Percentiles rank a stretch among this genome's conserved stretches.
These are phyloP conservation scores for Megaustenia siamemsis DNA, from an alignment of 2,888 invertebrate genomes.

Conservation along the genomic window DNA sequence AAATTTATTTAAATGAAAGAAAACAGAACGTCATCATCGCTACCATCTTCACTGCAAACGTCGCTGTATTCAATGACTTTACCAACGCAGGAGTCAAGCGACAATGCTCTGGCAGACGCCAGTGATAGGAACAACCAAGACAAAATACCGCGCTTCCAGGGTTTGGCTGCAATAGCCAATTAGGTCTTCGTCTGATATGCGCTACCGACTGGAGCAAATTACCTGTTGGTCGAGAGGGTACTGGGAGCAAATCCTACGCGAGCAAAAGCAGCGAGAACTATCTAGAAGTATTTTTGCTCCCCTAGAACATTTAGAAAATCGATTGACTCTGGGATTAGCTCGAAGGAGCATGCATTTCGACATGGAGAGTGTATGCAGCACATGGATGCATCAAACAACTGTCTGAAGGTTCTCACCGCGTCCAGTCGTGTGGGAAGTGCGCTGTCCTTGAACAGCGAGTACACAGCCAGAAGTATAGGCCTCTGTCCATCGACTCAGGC, in stretches of 20 bases:
- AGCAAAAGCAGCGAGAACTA: slow-evolving; percentile 46
- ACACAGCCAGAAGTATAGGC: slow-evolving; percentile 72
- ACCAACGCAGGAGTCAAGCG: not conserved
- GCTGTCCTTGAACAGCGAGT: slow-evolving; percentile 72
- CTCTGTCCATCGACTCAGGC: slow-evolving; percentile 70
- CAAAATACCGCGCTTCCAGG: not conserved
- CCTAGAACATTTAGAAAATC: slow-evolving; percentile 69
- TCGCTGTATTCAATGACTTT: not conserved
- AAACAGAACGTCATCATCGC: slow-evolving; percentile 10
- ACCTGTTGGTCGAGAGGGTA: slow-evolving; percentile 37
- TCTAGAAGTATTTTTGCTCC: slow-evolving; percentile 72
- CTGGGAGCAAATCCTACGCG: too few species aligned
- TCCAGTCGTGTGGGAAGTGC: slow-evolving; percentile 68
- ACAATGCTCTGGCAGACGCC: not conserved
- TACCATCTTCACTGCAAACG: slow-evolving; percentile 4
- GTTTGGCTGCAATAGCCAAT: not conserved
- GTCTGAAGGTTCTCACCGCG: slow-evolving; percentile 58
- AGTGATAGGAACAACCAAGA: not conserved
- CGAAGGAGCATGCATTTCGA: slow-evolving; percentile 45
- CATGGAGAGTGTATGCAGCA: slow-evolving; percentile 58
- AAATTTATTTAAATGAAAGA: slow-evolving; percentile 57
- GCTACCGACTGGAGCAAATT: slow-evolving; percentile 59
- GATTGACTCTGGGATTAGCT: slow-evolving; percentile 58
- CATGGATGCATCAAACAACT: slow-evolving; percentile 50
- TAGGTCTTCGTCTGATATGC: slow-evolving; percentile 60